Base-by-base conservation (phyloP, 2,888 invertebrate genomes). In the Watsonalla cultraria region DNA sequence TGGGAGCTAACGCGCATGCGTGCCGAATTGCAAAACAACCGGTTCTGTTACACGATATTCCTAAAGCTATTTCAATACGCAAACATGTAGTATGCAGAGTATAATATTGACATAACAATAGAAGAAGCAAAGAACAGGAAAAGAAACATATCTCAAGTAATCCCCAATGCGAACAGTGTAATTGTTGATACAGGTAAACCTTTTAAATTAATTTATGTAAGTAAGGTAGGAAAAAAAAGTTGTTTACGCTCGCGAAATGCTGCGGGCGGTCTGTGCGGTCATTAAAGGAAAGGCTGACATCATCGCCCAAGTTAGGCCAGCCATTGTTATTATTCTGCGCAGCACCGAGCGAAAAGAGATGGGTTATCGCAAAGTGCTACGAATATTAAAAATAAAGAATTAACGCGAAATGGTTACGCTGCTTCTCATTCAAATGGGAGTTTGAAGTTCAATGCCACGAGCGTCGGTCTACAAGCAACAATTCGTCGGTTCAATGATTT, bases 251-350 rank as follows among this genome's bases (percentile, higher is more conserved):
- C 74, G 78, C 74, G 81, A 81, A 82, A 74, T 75, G 83, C 81
- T 78, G 65, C 74, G 70, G 79, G 84, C 82, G 70, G 72, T 67
- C 62, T 64, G 64, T 55, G 66, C 74, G 71, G 70, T 78, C 82
- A 78, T 83, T 84, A 83, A 80, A 82, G 83, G 81, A 80, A 75
- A 70, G 49, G 72, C 86, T 90, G 90, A 90, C 90, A 90, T 90
- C 90, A 90, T 83, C 90, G 86, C 78, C 82, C 58, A 78, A 84
- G 72, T 86, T 83, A 81, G 80, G 74, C 59, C 72, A 59, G 66
- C 70, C 74, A 82, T 86, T 86, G 85, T 88, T 84, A 75, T 86
- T 83, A 80, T 79, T 82, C 76, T 61, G 66, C 57, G 64, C 70
- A 68, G 65, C 73, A 70, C 68, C 70, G 62, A 68, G 76, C 78